Base-by-base conservation (phyloP, 2,113 vertebrate species). In the Tachuris rubrigastra region DNA sequence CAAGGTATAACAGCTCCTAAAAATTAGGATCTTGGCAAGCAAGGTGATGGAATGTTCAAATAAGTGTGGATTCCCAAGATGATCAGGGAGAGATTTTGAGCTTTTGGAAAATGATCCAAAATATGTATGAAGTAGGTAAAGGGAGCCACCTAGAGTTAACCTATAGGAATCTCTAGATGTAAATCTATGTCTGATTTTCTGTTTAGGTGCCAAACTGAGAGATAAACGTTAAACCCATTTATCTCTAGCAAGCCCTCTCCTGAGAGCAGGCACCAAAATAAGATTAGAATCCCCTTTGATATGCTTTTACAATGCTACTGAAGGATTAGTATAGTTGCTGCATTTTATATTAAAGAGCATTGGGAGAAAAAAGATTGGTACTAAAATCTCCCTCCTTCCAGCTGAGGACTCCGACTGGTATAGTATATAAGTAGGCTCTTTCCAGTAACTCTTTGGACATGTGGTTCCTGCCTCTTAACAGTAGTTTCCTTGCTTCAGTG, bases 111-210 rank as follows among this genome's bases (percentile, higher is more conserved):
- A 63, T 50, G 13, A 56, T 21, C 17, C 9, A 24, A 66, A 86
- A 78, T 47, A 39, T 2, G 20, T 78, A 3, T 78, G 14, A 59
- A 15, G 11, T 60, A 87, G 76, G 65, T 92, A 78, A 86, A 97
- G 95, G 77, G 96, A 95, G 95, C 86, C 95, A 95, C 94, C 96
- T 97, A 96, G 89, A 93, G 94, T 95, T 95, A 96, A 63, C 67
- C 60, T 56, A 17, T 37, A 44, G 76, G 52, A 92, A 92, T 89
- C 24, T 81, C 55, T 81, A 6, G 4, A 6, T 42, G 14, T 15
- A 85, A 83, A 31, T 39, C 1, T 37, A 3, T 58, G 17, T 56
- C 14, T 60, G 37, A 53, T 33, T 53, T 78, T 41, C 41, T 87
- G 65, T 62, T 83, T 66, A 66, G 50, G 35, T 86, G 47, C 41